Evolutionary conservation across 2,888 invertebrate species (phyloP), one percentile per base, ranked within the genome.

Genomic region (Carterocephalus palaemon): DNA sequence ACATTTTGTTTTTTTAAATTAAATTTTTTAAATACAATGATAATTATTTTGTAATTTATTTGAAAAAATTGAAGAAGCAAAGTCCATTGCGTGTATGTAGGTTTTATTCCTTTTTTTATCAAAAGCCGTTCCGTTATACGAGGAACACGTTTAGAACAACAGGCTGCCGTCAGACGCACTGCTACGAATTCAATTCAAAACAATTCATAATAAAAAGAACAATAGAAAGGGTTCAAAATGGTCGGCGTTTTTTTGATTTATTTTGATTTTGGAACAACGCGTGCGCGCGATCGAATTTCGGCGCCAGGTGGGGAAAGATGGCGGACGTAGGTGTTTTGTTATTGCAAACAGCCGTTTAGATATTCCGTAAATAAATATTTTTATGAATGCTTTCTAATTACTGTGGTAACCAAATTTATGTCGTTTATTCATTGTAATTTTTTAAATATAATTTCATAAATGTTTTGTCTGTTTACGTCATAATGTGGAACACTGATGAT

Each of bases 251-350:
- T 51, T 63, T 61, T 57, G 62, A 59, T 62, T 61, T 54, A 56
- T 60, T 62, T 62, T 52, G 57, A 60, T 59, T 59, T 60, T 57
- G 50, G 59, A 57, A 52, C 54, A 54, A 52, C 67, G 66, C 64
- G 64, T 64, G 67, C 67, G 62, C 63, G 51, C 52, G 59, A 56
- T 67, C 60, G 52, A 48, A 53, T 63, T 63, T 52, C 60, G 39
- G 49, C 52, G 53, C 62, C 63, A 63, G 64, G 62, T 65, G 64
- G 59, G 60, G 56, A 48, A 55, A 49, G 45, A 46, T 49, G 52
- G 54, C 34, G 40, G 46, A 26, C 20, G 41, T 29, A 22, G 33
- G 43, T 16, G 43, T 43, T 43, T 43, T 43, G 36, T 43, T 43
- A 17, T n/a, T 23, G 34, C 34, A 16, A 36, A 36, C 23, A 16